Conservation (phyloP, 1,140 invertebrate genomes). For the Drosophila funebris region DNA sequence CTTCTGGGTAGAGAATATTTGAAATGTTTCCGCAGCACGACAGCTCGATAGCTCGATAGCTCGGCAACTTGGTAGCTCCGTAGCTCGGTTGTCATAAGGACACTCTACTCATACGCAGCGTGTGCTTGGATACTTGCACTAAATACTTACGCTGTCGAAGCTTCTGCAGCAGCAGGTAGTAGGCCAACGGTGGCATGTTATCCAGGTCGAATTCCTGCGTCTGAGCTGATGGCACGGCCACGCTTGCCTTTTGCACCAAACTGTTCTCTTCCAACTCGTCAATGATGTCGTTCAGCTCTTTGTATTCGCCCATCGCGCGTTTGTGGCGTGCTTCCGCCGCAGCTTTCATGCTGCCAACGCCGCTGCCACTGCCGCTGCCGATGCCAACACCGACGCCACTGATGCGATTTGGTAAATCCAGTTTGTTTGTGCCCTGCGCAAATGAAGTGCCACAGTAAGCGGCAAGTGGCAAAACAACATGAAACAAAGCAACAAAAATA, state of each 20-base stretch:
- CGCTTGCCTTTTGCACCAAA: constrained; percentile 53
- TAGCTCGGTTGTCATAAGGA: constrained; percentile 8
- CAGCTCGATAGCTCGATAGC: no score
- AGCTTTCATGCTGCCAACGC: constrained; percentile 15
- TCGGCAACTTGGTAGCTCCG: not conserved
- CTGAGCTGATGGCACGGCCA: constrained; percentile 33
- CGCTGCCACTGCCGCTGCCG: constrained; percentile 22
- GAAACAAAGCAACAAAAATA: constrained; percentile 44
- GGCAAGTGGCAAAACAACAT: not conserved
- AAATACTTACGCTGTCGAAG: constrained; percentile 68
- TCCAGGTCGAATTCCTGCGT: constrained; percentile 75
- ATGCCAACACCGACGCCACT: constrained; percentile 21
- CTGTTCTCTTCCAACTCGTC: constrained; percentile 77
- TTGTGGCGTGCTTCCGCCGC: constrained; percentile 64
- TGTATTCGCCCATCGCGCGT: constrained; percentile 75
- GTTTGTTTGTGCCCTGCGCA: constrained; percentile 73
- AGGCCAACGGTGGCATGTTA: constrained; percentile 75
- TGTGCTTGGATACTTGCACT: not conserved
- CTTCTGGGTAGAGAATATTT: constrained; percentile 6
- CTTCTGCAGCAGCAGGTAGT: constrained; percentile 76
- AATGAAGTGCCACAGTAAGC: constrained; percentile 59
- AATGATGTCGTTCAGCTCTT: constrained; percentile 75
- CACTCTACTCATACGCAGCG: constrained; percentile 52
- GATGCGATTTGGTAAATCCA: constrained; percentile 79
- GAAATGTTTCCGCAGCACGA: not conserved